Percentiles rank a stretch among this genome's conserved stretches.
Evolutionary conservation across 2,113 vertebrate genomes (phyloP).

Genomic region (Heteronetta atricapilla): DNA sequence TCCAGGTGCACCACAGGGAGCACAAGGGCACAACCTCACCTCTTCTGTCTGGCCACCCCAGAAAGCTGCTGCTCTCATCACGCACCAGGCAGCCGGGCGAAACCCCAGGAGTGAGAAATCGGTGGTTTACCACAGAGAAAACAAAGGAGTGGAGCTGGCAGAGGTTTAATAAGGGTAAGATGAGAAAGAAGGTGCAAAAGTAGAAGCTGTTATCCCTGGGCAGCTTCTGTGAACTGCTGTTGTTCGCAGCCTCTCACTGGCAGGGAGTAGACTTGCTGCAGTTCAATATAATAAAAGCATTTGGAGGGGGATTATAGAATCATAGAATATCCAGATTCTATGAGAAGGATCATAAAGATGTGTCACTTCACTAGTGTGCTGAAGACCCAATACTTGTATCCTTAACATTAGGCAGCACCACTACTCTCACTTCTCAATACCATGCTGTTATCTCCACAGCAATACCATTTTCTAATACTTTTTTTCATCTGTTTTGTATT

Average conservation of each 20-base stretch:
- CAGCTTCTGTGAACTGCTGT: not conserved
- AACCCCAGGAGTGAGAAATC: not conserved
- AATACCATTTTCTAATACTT: not conserved
- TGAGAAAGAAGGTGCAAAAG: not conserved
- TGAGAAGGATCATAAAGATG: not conserved
- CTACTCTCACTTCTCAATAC: not conserved
- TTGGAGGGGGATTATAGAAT: not conserved
- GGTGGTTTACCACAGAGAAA: not conserved
- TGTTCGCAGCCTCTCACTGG: not conserved
- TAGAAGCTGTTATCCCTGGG: not conserved
- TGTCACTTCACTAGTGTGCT: not conserved
- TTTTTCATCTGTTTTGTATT: not conserved
- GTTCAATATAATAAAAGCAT: not conserved
- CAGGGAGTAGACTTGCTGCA: not conserved
- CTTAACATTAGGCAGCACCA: not conserved
- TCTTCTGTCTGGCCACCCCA: not conserved
- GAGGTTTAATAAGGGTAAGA: not conserved
- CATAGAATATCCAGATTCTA: too few species aligned
- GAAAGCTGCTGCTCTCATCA: not conserved
- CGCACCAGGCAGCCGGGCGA: not conserved
- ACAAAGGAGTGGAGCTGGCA: not conserved
- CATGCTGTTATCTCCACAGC: not conserved
- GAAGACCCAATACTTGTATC: not conserved
- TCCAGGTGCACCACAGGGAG: not conserved
- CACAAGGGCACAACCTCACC: fast-evolving